Percentiles rank a stretch among this genome's conserved stretches.
Evolutionary conservation across 1,140 invertebrate species (phyloP).

Genomic region (Drosophila kohkoa): DNA sequence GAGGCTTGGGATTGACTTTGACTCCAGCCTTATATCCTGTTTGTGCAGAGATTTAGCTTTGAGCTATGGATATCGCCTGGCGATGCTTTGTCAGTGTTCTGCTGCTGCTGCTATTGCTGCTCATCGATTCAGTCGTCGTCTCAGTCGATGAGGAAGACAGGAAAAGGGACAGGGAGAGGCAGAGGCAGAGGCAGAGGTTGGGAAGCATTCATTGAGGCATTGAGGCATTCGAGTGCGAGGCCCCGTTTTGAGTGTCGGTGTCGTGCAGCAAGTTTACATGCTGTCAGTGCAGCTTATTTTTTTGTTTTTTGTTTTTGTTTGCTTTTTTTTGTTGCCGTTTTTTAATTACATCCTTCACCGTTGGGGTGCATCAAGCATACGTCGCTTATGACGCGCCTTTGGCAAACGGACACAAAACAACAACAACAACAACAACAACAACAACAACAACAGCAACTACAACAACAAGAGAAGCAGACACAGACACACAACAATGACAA

Average conservation of each 20-base stretch:
- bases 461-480: not conserved
- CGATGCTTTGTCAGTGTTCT: constrained; percentile 24
- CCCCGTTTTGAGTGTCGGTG: constrained; percentile 44
- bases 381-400: constrained; percentile 37
- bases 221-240: constrained; percentile 27
- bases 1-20: constrained; percentile 56
- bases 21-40: constrained; percentile 71
- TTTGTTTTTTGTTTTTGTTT: constrained; percentile 7
- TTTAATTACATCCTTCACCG: constrained; percentile 75
- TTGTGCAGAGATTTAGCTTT: constrained; percentile 81
- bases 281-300: constrained; percentile 52
- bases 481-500: not conserved
- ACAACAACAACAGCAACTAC: not conserved
- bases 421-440: not conserved
- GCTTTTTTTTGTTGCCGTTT: constrained; percentile 58
- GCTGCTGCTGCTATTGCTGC: constrained; percentile 24
- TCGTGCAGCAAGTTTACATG: constrained; percentile 54
- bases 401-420: constrained; percentile 26
- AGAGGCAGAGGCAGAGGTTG: no score
- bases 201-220: constrained; percentile 3
- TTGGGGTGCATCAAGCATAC: constrained; percentile 27
- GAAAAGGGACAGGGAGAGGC: not conserved
- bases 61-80: constrained; percentile 75
- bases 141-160: constrained; percentile 10
- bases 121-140: constrained; percentile 64